phyloP scores from a whole-genome alignment of 2,797 vertebrate genomes.

The Yasuhikotakia modesta region DNA sequence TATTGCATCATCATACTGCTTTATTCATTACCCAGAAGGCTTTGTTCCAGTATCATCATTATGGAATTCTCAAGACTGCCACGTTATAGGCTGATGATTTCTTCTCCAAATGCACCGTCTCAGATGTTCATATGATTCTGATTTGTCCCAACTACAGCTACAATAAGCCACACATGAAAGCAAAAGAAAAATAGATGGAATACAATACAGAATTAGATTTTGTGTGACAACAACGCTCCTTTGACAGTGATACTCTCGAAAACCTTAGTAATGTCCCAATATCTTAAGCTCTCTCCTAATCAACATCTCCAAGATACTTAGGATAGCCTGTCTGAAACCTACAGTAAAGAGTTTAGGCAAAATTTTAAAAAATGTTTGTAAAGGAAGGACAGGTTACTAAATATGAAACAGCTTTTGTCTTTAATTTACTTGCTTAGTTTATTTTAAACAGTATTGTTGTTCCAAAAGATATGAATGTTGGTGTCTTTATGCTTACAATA shows the following conservation, averaged over 20 bases:
- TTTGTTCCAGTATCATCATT: slow-evolving; percentile 23
- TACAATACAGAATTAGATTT: not conserved
- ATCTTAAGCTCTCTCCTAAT: too few species aligned
- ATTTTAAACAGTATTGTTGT: too few species aligned
- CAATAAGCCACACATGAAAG: not conserved
- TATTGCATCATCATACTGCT: slow-evolving; percentile 49
- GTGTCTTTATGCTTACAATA: too few species aligned
- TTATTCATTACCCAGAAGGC: slow-evolving; percentile 51
- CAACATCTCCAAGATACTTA: too few species aligned
- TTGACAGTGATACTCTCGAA: not conserved
- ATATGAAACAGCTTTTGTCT: too few species aligned
- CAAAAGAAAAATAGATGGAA: not conserved
- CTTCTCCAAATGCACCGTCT: not conserved
- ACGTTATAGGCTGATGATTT: slow-evolving; percentile 31
- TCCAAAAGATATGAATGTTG: too few species aligned
- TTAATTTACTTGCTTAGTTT: too few species aligned
- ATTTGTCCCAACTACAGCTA: not conserved
- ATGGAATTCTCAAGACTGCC: slow-evolving; percentile 30
- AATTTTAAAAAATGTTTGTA: too few species aligned
- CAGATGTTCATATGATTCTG: not conserved
- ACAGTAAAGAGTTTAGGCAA: too few species aligned
- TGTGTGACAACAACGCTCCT: not conserved
- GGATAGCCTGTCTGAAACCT: too few species aligned
- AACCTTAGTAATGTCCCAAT: too few species aligned
- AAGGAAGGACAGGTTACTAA: too few species aligned